Percentiles rank a stretch among this genome's conserved stretches.
phyloP scores from a whole-genome alignment of 2,113 vertebrate species.

The Holacanthus passer region DNA sequence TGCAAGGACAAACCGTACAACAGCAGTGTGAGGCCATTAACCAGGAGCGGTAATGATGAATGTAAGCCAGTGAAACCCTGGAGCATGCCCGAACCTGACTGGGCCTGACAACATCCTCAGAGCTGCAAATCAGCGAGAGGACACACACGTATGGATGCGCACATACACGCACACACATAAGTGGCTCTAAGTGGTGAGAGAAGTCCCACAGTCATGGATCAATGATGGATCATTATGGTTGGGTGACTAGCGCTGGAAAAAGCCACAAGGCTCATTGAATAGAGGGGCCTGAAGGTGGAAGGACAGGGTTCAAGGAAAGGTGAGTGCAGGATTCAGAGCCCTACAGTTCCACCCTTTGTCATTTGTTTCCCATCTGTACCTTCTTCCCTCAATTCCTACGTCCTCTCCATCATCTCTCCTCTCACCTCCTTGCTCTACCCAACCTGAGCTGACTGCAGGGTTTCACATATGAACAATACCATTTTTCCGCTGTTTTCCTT shows the following conservation, averaged over 20 bases:
- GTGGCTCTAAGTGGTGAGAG: conserved; percentile 60
- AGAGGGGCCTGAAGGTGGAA: conserved; percentile 48
- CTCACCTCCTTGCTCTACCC: neutral
- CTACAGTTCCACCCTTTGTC: neutral
- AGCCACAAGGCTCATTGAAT: conserved; percentile 55
- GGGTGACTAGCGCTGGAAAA: conserved; percentile 47
- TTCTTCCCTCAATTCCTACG: neutral
- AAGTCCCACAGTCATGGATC: conserved; percentile 59
- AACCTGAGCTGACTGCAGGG: conserved; percentile 7
- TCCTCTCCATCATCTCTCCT: conserved; percentile 4
- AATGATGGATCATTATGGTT: conserved; percentile 66
- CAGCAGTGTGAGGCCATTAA: conserved; percentile 4
- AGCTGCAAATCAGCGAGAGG: conserved; percentile 18
- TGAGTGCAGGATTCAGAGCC: conserved; percentile 39
- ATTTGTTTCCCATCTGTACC: conserved; percentile 18
- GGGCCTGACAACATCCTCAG: conserved; percentile 35
- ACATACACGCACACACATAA: conserved; percentile 27
- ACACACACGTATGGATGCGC: conserved; percentile 19
- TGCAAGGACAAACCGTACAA: conserved; percentile 23
- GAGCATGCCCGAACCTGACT: conserved; percentile 52
- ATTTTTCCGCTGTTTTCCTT: conserved; percentile 8
- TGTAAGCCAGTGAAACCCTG: conserved; percentile 48
- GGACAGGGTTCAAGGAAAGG: conserved; percentile 69
- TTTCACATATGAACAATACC: conserved; percentile 27
- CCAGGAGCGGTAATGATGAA: conserved; percentile 40